phyloP scores from a whole-genome alignment of 2,888 invertebrate species.

The Junonia oenone region DNA sequence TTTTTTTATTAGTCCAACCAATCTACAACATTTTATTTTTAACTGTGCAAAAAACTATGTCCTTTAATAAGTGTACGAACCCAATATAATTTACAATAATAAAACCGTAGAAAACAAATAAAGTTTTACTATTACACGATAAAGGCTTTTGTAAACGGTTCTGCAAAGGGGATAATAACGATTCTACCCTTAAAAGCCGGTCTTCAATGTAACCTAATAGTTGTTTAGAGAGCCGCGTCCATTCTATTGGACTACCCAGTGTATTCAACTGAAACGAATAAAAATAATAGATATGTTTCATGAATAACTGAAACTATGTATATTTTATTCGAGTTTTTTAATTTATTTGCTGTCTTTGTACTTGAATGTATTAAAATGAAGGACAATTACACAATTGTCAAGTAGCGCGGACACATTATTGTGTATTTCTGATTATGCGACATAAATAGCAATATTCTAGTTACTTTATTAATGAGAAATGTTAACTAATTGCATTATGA shows the following conservation, averaged over 20 bases:
- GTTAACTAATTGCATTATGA: conserved; percentile 34
- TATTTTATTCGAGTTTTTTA: not conserved
- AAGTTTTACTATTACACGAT: conserved; percentile 31
- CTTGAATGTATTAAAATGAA: too few species aligned
- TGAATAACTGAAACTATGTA: conserved; percentile 9
- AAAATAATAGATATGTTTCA: not conserved
- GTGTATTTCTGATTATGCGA: too few species aligned
- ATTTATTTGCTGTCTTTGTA: too few species aligned
- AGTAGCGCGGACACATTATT: too few species aligned
- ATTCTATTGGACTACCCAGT: conserved; percentile 9
- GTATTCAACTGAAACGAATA: not conserved
- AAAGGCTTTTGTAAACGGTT: conserved; percentile 29
- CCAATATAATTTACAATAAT: not conserved
- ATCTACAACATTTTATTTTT: not conserved
- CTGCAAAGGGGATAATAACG: conserved; percentile 28
- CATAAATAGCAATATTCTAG: not conserved
- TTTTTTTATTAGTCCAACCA: not conserved
- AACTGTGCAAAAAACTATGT: not conserved
- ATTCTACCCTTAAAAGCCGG: conserved; percentile 27
- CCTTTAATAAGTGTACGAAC: not conserved
- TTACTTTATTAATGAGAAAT: not conserved
- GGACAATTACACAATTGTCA: too few species aligned
- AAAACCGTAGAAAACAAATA: conserved; percentile 25
- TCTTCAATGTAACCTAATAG: conserved; percentile 27
- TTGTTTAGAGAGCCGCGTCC: conserved; percentile 24